Percentiles rank a stretch among this genome's conserved stretches.
Evolutionary conservation across 2,113 vertebrate genomes (phyloP).

Genomic region (Paradoxurus hermaphroditus): DNA sequence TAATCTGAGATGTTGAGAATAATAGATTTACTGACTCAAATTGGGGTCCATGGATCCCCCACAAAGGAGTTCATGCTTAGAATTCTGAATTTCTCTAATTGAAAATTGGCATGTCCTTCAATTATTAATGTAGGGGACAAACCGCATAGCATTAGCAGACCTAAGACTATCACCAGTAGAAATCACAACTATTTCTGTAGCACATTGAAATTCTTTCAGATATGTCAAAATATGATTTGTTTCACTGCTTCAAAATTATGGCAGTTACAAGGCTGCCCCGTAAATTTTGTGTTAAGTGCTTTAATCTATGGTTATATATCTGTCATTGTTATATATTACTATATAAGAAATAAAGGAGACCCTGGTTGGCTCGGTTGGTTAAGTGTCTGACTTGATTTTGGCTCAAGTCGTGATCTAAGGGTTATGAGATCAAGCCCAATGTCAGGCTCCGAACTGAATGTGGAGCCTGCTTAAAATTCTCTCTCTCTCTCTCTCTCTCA

Average conservation of each 20-base stretch:
- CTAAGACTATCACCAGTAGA: not conserved
- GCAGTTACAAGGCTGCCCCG: not conserved
- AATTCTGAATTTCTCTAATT: not conserved
- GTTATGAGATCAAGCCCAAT: too few species aligned
- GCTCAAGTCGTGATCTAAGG: too few species aligned
- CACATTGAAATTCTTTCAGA: not conserved
- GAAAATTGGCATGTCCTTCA: not conserved
- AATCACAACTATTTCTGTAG: not conserved
- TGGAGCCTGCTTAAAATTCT: too few species aligned
- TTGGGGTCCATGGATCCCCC: too few species aligned
- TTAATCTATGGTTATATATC: not conserved
- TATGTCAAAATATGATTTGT: not conserved
- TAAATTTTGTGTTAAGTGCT: not conserved
- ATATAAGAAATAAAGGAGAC: not conserved
- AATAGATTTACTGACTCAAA: too few species aligned
- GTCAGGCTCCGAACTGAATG: too few species aligned
- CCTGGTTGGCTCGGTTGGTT: too few species aligned
- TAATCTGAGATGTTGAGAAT: too few species aligned
- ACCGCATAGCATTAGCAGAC: not conserved
- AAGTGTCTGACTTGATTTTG: too few species aligned
- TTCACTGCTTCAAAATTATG: not conserved
- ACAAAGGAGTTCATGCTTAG: too few species aligned
- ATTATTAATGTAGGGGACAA: not conserved
- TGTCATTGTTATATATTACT: not conserved
- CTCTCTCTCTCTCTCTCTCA: too few species aligned